phyloP scores from a whole-genome alignment of 2,888 invertebrate species.

The Pasiphila rectangulata region DNA sequence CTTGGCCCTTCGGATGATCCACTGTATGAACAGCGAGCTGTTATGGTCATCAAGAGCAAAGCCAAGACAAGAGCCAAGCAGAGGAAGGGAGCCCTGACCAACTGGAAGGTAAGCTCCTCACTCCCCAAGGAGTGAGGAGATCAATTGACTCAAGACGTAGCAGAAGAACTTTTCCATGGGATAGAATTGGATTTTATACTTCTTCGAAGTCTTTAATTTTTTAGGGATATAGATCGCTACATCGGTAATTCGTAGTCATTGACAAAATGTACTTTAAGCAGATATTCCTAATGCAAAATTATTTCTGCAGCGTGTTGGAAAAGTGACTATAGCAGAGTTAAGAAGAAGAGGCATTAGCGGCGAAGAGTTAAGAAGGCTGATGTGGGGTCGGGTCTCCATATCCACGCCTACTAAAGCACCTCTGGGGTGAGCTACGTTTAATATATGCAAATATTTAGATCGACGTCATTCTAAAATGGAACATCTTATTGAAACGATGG shows the following conservation, averaged over 20 bases:
- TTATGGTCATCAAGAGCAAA: constrained; percentile 99
- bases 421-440: constrained; percentile 40
- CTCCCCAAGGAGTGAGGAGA: no score
- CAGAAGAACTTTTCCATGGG: no score
- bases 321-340: constrained; percentile 91
- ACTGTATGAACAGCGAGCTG: constrained; percentile 92
- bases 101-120: constrained; percentile 97
- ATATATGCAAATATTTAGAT: background rate
- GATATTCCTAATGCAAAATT: no score
- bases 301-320: constrained; percentile 87
- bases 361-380: constrained; percentile 90
- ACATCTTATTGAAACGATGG: no score
- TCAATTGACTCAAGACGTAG: no score
- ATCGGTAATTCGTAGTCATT: no score
- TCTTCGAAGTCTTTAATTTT: no score
- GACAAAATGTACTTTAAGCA: no score
- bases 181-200: no score
- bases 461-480: no score
- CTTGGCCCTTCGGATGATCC: constrained; percentile 92
- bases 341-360: constrained; percentile 92
- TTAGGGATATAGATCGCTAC: no score
- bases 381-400: constrained; percentile 95
- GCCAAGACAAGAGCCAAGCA: constrained; percentile 97
- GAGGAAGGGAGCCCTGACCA: constrained; percentile 95
- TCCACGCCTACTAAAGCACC: constrained; percentile 89